These are phyloP conservation scores for Lagodon rhomboides DNA, from an alignment of 2,797 vertebrate genomes.

Conservation along the genomic window DNA sequence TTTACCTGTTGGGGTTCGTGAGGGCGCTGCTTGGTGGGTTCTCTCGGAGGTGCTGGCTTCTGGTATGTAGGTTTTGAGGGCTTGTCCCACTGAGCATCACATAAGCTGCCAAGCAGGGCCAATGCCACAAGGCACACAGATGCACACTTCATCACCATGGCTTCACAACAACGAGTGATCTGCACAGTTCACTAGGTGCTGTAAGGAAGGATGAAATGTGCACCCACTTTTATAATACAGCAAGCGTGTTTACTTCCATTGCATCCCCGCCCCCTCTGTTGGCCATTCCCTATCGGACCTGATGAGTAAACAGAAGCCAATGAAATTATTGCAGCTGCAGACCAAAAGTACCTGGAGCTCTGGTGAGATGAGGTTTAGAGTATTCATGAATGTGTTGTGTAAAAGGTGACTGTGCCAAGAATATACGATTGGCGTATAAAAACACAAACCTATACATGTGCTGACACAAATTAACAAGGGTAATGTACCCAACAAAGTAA, in stretches of 20 bases:
- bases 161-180: constrained; percentile 71
- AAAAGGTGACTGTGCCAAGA: constrained; percentile 3
- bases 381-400: neutral
- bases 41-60: neutral
- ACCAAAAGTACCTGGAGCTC: constrained; percentile 1
- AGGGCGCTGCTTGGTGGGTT: neutral
- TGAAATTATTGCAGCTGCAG: constrained; percentile 16
- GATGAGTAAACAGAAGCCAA: constrained; percentile 41
- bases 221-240: constrained; percentile 73
- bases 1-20: constrained; percentile 41
- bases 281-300: constrained; percentile 21
- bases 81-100: constrained; percentile 58
- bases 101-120: constrained; percentile 59
- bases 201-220: constrained; percentile 42
- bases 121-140: constrained; percentile 71
- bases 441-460: neutral
- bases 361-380: neutral
- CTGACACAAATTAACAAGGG: neutral
- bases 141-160: constrained; percentile 67
- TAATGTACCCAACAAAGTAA: neutral
- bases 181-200: constrained; percentile 64
- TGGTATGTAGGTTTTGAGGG: neutral
- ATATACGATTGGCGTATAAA: neutral
- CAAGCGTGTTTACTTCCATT: constrained; percentile 51
- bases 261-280: constrained; percentile 56